Evolutionary conservation across 1,140 invertebrate genomes (phyloP).

Genomic region (Temnothorax nylanderi): DNA sequence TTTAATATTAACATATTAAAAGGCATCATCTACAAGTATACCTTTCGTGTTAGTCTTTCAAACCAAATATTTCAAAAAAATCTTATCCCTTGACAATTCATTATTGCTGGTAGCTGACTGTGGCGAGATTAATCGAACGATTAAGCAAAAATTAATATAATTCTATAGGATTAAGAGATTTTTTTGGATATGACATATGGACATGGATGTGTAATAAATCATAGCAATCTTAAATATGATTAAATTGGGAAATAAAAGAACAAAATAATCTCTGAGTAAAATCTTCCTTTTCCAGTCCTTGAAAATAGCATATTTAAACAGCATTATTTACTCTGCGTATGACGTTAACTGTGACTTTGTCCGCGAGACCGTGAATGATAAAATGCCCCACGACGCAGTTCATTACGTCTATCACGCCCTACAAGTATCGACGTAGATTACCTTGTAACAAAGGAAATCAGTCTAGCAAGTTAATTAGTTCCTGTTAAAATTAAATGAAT

Average conservation of each 20-base stretch:
- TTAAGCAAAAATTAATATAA: neutral
- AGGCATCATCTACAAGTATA: neutral
- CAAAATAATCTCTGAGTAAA: neutral
- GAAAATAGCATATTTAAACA: slow-evolving; percentile 11
- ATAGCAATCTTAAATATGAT: slow-evolving; percentile 7
- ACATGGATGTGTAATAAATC: neutral
- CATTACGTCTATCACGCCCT: slow-evolving; percentile 42
- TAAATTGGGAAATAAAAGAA: neutral
- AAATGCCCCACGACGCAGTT: slow-evolving; percentile 43
- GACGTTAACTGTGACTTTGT: slow-evolving; percentile 29
- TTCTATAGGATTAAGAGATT: neutral
- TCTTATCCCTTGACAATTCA: neutral
- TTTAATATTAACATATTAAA: neutral
- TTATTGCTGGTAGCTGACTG: neutral
- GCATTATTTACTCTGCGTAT: slow-evolving; percentile 1
- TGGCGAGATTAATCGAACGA: neutral
- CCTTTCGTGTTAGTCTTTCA: neutral
- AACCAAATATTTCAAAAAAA: neutral
- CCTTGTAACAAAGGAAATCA: slow-evolving; percentile 48
- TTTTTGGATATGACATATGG: too few relatives aligned
- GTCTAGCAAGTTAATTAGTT: slow-evolving; percentile 48
- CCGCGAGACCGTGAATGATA: slow-evolving; percentile 44
- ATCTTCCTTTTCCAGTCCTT: neutral
- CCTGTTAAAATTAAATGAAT: slow-evolving; percentile 53
- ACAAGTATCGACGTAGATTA: slow-evolving; percentile 33